phyloP scores from a whole-genome alignment of 2,113 vertebrate species.

The Rhynchopsitta pachyrhyncha region DNA sequence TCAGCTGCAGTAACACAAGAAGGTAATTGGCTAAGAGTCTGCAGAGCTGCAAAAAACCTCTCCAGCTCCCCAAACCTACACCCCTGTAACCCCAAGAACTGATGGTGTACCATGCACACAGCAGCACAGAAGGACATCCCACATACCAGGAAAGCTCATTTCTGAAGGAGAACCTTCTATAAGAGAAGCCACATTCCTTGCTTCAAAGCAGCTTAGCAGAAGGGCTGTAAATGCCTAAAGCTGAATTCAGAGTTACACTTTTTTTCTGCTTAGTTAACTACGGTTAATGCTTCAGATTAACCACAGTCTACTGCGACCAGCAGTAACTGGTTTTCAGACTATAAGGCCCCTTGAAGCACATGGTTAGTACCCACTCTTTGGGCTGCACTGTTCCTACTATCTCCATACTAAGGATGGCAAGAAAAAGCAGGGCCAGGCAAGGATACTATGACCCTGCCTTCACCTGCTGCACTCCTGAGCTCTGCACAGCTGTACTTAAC shows the following conservation, averaged over 20 bases:
- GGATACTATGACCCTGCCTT: rapidly evolving
- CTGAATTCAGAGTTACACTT: rapidly evolving
- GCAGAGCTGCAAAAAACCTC: background rate
- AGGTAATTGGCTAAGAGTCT: background rate
- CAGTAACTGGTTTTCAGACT: background rate
- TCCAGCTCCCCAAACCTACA: rapidly evolving
- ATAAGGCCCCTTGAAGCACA: rapidly evolving
- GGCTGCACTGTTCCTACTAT: background rate
- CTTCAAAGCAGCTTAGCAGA: background rate
- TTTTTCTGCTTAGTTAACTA: background rate
- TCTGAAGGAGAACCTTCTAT: background rate
- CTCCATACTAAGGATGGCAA: background rate
- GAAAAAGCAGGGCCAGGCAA: background rate
- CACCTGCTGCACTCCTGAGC: background rate
- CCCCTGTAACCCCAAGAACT: background rate
- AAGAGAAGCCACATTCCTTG: background rate
- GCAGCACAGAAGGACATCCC: too few relatives aligned
- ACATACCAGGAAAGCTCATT: rapidly evolving
- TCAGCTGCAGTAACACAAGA: rapidly evolving
- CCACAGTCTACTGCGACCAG: too few relatives aligned
- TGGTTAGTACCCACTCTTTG: rapidly evolving
- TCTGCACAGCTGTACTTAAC: background rate
- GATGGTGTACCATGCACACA: rapidly evolving
- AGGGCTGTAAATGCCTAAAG: background rate
- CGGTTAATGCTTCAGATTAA: background rate